Evolutionary conservation across 37 sponge, comb jelly and placozoan genomes (phyloP), one percentile per base, ranked within the genome.

Genomic region (Halichondria panicea): DNA sequence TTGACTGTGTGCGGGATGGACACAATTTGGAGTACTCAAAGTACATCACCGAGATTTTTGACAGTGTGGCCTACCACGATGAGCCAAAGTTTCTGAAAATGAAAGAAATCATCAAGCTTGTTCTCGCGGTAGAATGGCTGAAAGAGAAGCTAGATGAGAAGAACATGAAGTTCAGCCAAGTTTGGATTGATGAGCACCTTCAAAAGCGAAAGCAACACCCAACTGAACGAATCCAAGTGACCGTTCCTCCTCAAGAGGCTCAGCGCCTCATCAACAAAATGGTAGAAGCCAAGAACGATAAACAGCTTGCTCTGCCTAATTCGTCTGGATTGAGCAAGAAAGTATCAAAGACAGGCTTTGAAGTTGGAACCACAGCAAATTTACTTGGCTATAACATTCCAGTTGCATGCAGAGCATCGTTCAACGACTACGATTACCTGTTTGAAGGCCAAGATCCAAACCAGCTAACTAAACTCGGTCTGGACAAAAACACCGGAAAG

Each of bases 61-160:
- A 57, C 39, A 70, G 65, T 55, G 37, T 85, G 3, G 80, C 80
- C 62, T 71, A 85, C 40, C 50, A 85, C 45, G 86, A 79, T 43
- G 86, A 78, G 66, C 86, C 86, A 9, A 52, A 39, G 8, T 85
- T 85, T 42, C 63, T 69, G 19, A 78, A 85, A 28, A 61, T 85
- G 74, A 46, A 71, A 41, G 86, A 85, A 60, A 15, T 79, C 2
- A n/a, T 62, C 43, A 85, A 85, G 63, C 54, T 79, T 19, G 7
- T 79, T 45, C 72, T 85, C n/a, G 73, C 60, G 4, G 37, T 46
- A 31, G 79, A 78, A 66, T 85, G 86, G 86, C 66, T 64, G 22
- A 39, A 63, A 0, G 56, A 78, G 46, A 58, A 68, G 22, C 72
- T 72, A n/a, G n/a, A n/a, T n/a, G n/a, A n/a, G n/a, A n/a, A 66